phyloP scores from a whole-genome alignment of 2,888 invertebrate species.

The Ochropacha duplaris region DNA sequence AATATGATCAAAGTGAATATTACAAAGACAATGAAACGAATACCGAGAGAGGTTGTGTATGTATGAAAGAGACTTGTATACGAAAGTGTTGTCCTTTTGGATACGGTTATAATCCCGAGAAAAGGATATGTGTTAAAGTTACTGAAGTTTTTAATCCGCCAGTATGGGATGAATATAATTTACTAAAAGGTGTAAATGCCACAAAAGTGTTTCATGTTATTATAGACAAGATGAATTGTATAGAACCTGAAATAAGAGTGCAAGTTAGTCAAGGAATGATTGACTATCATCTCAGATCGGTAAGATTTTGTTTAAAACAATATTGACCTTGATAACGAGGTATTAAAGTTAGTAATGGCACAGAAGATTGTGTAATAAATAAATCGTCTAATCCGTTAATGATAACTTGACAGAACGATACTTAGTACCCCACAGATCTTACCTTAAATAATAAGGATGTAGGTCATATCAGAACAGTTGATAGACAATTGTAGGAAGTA shows the following conservation, averaged over 20 bases:
- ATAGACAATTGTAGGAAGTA: neutral
- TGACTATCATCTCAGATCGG: conserved; percentile 39
- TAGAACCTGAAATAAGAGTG: conserved; percentile 22
- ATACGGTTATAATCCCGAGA: conserved; percentile 27
- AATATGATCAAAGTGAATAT: conserved; percentile 44
- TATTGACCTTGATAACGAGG: neutral
- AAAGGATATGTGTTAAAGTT: conserved; percentile 38
- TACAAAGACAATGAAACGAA: conserved; percentile 33
- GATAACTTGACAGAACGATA: neutral
- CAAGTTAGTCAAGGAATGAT: conserved; percentile 21
- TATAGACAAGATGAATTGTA: conserved; percentile 47
- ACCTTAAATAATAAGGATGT: neutral
- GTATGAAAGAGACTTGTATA: conserved; percentile 43
- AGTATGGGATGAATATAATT: conserved; percentile 39
- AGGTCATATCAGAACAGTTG: neutral
- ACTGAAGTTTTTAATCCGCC: conserved; percentile 43
- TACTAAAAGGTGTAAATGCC: conserved; percentile 30
- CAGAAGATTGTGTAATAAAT: neutral
- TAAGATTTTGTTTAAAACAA: conserved; percentile 30
- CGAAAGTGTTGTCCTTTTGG: conserved; percentile 62
- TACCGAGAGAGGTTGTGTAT: conserved; percentile 44
- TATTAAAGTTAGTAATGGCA: neutral
- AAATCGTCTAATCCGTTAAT: neutral
- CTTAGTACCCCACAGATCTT: neutral
- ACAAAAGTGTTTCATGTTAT: conserved; percentile 46